Percentiles rank a stretch among this genome's conserved stretches.
These are phyloP conservation scores for Drosophila rubida DNA, from an alignment of 2,888 invertebrate species.

Conservation along the genomic window DNA sequence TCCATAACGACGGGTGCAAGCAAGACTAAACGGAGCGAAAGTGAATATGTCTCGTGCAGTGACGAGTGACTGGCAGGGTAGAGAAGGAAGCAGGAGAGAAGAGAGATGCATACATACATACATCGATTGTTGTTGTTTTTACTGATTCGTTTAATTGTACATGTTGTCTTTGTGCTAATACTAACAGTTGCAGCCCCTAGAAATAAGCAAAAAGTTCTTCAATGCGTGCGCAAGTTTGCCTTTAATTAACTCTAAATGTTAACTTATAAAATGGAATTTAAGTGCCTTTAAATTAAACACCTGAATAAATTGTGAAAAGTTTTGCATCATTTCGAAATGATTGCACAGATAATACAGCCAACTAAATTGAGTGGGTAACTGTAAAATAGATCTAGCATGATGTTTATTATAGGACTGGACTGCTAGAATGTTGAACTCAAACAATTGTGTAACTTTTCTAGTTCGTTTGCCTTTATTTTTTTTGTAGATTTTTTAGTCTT, in stretches of 20 bases:
- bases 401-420: no score
- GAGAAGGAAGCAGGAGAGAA: constrained; percentile 27
- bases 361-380: not conserved
- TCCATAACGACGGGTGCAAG: constrained; percentile 54
- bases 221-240: constrained; percentile 44
- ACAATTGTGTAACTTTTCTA: constrained; percentile 70
- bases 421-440: not conserved
- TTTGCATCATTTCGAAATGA: constrained; percentile 37
- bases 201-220: constrained; percentile 41
- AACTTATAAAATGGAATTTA: constrained; percentile 70
- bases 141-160: constrained; percentile 66
- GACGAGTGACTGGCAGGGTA: constrained; percentile 72
- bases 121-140: constrained; percentile 58
- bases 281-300: constrained; percentile 70
- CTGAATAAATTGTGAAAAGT: constrained; percentile 48
- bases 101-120: constrained; percentile 23
- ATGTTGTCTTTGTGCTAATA: constrained; percentile 59
- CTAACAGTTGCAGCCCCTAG: constrained; percentile 43
- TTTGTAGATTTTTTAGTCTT: constrained; percentile 73
- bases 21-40: constrained; percentile 75
- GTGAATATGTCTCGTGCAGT: constrained; percentile 84
- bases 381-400: no score
- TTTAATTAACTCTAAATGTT: constrained; percentile 56
- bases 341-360: constrained; percentile 16
- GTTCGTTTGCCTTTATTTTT: constrained; percentile 80